Percentiles rank a stretch among this genome's conserved stretches.
Evolutionary conservation across 2,797 vertebrate genomes (phyloP).

Genomic region (Thaleichthys pacificus): DNA sequence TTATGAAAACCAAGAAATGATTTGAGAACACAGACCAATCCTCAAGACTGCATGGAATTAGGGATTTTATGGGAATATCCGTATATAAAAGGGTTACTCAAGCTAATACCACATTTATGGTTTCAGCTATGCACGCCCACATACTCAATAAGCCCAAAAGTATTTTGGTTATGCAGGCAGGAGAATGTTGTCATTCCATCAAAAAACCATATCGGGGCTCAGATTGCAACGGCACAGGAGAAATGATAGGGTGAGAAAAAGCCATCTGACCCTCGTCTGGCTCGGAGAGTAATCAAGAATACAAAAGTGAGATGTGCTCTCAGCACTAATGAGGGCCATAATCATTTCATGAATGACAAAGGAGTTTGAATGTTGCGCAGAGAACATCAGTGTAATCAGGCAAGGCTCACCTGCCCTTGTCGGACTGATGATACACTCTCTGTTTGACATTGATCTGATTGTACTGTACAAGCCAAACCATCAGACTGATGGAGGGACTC

Average conservation of each 20-base stretch:
- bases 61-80: neutral
- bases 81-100: constrained; percentile 4
- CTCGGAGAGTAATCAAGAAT: constrained; percentile 50
- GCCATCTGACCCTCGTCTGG: constrained; percentile 39
- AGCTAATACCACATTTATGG: constrained; percentile 10
- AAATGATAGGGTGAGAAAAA: constrained; percentile 43
- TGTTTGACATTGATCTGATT: constrained; percentile 27
- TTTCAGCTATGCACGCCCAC: constrained; percentile 23
- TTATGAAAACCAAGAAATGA: constrained; percentile 15
- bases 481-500: neutral
- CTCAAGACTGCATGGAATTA: constrained; percentile 9
- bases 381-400: constrained; percentile 33
- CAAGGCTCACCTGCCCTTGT: constrained; percentile 26
- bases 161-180: constrained; percentile 18
- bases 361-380: constrained; percentile 39
- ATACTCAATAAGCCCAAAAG: constrained; percentile 15
- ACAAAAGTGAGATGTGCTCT: constrained; percentile 42
- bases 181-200: constrained; percentile 11
- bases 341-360: constrained; percentile 51
- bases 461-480: neutral
- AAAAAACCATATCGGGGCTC: constrained; percentile 42
- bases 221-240: constrained; percentile 34
- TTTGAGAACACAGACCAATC: neutral
- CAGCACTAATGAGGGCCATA: constrained; percentile 49
- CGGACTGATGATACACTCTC: constrained; percentile 29